phyloP scores from a whole-genome alignment of 1,140 invertebrate species.

The Calephelis nemesis region DNA sequence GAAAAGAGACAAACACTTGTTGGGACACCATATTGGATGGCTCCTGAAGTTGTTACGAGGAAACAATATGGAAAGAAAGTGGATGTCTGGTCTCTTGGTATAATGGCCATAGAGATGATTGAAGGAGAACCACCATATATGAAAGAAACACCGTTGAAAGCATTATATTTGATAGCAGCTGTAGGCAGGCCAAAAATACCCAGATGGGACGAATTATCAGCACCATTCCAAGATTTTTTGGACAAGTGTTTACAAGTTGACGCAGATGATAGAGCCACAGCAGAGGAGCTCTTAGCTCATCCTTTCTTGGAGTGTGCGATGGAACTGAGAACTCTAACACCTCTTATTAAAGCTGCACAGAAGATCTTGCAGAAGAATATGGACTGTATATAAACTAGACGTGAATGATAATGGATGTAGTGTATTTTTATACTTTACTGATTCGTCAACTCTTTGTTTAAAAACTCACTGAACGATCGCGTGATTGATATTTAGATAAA shows the following conservation, averaged over 20 bases:
- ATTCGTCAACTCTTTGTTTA: not conserved
- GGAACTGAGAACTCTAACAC: conserved; percentile 90
- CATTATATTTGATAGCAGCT: conserved; percentile 96
- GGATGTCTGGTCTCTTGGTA: conserved; percentile 97
- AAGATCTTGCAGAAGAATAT: conserved; percentile 84
- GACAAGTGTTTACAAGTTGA: conserved; percentile 96
- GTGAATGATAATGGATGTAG: conserved; percentile 31
- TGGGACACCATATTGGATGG: conserved; percentile 94
- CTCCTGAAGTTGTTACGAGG: conserved; percentile 93
- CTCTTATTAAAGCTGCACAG: conserved; percentile 94
- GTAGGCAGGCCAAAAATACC: conserved; percentile 96
- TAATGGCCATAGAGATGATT: conserved; percentile 99
- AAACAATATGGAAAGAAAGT: conserved; percentile 94
- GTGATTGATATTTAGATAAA: too few relatives aligned
- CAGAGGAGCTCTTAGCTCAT: conserved; percentile 92
- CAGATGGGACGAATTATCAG: conserved; percentile 89
- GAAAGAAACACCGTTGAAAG: conserved; percentile 95
- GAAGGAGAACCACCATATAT: conserved; percentile 98
- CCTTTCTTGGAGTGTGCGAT: conserved; percentile 93
- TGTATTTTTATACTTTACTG: conserved; percentile 14
- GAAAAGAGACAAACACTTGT: conserved; percentile 98
- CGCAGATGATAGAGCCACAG: conserved; percentile 91
- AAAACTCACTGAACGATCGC: too few relatives aligned
- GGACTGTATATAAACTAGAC: conserved; percentile 52
- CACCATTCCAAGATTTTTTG: conserved; percentile 89